These are phyloP conservation scores for Amblyraja radiata DNA, from an alignment of 2,797 vertebrate species.

Conservation along the genomic window DNA sequence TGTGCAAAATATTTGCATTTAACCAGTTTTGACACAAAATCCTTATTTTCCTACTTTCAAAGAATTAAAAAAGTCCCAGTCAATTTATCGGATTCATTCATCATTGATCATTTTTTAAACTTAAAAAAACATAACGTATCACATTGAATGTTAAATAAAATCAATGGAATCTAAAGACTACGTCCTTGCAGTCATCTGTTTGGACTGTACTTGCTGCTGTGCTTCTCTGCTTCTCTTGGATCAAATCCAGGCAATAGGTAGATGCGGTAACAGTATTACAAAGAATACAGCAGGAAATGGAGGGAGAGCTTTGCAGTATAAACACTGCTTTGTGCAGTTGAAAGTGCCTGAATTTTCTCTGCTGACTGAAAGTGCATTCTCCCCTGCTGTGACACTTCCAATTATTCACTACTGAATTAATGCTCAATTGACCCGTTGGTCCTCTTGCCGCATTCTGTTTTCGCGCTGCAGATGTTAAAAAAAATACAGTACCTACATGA, in stretches of 20 bases:
- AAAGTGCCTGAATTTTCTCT: background rate
- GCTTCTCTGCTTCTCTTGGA: conserved; percentile 1
- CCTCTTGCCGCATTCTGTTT: background rate
- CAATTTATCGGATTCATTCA: background rate
- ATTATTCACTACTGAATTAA: background rate
- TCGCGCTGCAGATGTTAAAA: background rate
- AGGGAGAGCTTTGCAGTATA: background rate
- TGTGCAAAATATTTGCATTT: background rate
- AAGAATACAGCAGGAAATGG: background rate
- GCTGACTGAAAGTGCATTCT: conserved; percentile 16
- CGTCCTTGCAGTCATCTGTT: background rate
- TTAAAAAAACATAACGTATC: background rate
- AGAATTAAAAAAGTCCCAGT: background rate
- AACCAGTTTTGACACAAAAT: background rate
- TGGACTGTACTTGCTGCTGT: conserved; percentile 27
- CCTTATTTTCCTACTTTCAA: background rate
- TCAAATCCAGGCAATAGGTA: conserved; percentile 37
- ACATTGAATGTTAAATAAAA: conserved; percentile 8
- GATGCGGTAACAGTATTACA: background rate
- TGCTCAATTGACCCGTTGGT: background rate
- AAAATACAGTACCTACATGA: background rate
- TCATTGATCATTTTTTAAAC: background rate
- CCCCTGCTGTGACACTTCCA: background rate
- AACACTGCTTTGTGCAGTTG: conserved; percentile 14
- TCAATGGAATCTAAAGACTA: background rate